Conservation (phyloP, 2,113 vertebrate species). For the Gnathonemus echidnorhynchus region DNA sequence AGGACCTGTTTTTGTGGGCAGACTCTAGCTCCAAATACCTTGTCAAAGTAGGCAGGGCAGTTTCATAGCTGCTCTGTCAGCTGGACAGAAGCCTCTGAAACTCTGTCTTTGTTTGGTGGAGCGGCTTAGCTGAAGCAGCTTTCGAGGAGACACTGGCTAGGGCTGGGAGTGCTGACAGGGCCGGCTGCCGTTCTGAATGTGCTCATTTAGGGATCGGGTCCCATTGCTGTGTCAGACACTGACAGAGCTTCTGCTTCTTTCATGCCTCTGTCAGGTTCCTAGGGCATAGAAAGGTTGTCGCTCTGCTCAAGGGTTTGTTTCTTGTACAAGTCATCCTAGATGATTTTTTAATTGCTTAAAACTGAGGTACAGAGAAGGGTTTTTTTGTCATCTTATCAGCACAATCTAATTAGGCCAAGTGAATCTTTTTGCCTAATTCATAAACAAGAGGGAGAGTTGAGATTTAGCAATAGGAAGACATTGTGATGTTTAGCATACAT, state of each 20-base stretch:
- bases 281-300: neutral
- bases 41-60: neutral
- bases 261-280: conserved; percentile 15
- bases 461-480: neutral
- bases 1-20: neutral
- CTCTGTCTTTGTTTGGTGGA: neutral
- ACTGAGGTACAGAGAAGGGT: neutral
- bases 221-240: conserved; percentile 9
- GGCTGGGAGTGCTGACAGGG: neutral
- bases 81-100: neutral
- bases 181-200: conserved; percentile 30
- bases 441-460: neutral
- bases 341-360: neutral
- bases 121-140: neutral
- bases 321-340: neutral
- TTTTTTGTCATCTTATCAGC: neutral
- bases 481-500: neutral
- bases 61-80: neutral
- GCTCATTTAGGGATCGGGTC: conserved; percentile 37
- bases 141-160: neutral
- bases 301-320: neutral
- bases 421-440: neutral
- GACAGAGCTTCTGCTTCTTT: conserved; percentile 23
- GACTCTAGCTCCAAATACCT: neutral
- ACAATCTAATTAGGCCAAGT: neutral